Conservation (phyloP, 2,113 vertebrate genomes). For the Indicator indicator region DNA sequence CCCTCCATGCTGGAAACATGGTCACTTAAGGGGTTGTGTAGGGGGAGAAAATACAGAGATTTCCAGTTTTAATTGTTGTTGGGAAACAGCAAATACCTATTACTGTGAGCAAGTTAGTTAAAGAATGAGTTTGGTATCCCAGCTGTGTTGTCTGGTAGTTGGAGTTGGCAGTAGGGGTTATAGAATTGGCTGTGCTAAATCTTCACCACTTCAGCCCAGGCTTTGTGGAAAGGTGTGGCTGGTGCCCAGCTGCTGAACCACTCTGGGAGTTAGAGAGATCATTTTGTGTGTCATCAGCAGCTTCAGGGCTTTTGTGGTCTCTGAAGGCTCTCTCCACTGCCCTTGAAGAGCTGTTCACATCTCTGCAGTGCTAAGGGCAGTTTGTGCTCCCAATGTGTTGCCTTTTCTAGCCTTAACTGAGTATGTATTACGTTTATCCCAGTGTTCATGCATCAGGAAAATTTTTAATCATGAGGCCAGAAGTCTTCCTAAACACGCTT, state of each 20-base stretch:
- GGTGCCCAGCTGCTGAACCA: neutral
- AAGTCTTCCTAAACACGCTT: neutral
- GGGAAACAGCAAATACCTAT: neutral
- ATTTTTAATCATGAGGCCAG: neutral
- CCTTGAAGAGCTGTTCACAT: neutral
- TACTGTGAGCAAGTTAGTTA: neutral
- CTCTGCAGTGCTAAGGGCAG: neutral
- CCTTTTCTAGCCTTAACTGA: neutral
- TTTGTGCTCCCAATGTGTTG: neutral
- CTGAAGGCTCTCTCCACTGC: neutral
- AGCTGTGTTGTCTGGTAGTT: neutral
- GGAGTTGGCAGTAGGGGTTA: neutral
- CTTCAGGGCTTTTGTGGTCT: neutral
- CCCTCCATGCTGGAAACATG: neutral
- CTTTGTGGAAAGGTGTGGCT: neutral
- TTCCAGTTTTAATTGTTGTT: neutral
- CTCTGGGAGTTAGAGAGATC: neutral
- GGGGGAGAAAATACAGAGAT: neutral
- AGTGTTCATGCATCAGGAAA: neutral
- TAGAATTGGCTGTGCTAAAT: neutral
- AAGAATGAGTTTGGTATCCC: accelerated
- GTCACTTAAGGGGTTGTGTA: neutral
- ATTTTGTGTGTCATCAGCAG: neutral
- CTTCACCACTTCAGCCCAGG: neutral
- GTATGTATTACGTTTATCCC: neutral